Percentiles rank a stretch among this genome's conserved stretches.
Evolutionary conservation across 2,888 invertebrate species (phyloP).

Genomic region (Ectemnius continuus): DNA sequence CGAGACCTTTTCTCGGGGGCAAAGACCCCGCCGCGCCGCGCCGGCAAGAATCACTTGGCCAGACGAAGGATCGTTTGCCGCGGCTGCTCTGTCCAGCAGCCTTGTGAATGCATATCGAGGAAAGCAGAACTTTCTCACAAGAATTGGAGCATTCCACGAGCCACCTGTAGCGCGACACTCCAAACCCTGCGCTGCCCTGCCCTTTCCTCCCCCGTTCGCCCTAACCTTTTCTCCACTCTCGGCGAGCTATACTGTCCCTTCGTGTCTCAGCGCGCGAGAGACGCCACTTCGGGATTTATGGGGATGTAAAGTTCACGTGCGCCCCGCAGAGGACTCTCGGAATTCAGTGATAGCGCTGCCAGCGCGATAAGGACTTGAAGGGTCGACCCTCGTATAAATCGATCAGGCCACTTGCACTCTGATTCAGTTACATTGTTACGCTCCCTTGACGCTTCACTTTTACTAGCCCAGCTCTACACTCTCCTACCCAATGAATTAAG

Average conservation of each 20-base stretch:
- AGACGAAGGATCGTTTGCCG: too few species aligned
- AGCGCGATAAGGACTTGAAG: neutral
- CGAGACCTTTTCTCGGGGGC: neutral
- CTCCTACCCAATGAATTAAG: too few species aligned
- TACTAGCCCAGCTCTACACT: too few species aligned
- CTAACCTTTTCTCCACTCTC: too few species aligned
- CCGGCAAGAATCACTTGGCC: too few species aligned
- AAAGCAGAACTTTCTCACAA: conserved; percentile 63
- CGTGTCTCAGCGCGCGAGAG: conserved; percentile 4
- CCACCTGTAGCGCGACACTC: conserved; percentile 67
- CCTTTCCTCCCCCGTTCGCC: conserved; percentile 49
- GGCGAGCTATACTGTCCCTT: conserved; percentile 41
- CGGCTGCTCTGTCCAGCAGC: neutral
- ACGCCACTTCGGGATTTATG: conserved; percentile 32
- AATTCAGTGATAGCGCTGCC: neutral
- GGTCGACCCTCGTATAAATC: neutral
- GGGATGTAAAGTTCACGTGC: conserved; percentile 38
- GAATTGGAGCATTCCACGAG: conserved; percentile 64
- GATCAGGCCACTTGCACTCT: conserved; percentile 1
- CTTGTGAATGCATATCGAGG: conserved; percentile 42
- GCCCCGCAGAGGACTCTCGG: neutral
- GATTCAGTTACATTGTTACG: neutral
- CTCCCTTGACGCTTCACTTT: too few species aligned
- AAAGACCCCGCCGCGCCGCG: too few species aligned
- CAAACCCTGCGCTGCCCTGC: conserved; percentile 30